phyloP scores from a whole-genome alignment of 2,797 vertebrate species.

The Florisuga fusca region DNA sequence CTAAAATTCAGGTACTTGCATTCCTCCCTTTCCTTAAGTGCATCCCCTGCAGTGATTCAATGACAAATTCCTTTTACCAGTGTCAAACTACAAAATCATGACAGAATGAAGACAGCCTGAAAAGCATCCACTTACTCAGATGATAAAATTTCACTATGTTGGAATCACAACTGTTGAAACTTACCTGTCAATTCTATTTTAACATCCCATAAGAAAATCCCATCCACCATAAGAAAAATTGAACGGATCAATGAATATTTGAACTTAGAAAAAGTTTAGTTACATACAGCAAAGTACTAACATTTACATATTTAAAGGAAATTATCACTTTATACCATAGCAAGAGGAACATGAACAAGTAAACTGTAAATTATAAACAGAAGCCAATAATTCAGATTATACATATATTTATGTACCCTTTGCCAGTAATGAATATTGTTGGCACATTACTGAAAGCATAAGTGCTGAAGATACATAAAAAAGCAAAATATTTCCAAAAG shows the following conservation, averaged over 20 bases:
- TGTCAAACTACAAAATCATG: too few species aligned
- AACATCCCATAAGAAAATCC: too few species aligned
- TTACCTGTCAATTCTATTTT: neutral
- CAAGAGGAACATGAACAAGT: neutral
- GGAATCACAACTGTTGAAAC: neutral
- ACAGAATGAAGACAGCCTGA: neutral
- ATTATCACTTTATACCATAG: neutral
- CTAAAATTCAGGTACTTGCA: too few species aligned
- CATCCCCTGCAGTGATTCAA: too few species aligned
- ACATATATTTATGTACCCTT: neutral
- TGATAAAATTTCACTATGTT: neutral
- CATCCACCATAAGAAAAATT: neutral
- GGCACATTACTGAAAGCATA: neutral
- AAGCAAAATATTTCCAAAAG: neutral
- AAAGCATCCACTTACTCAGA: neutral
- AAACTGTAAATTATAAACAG: neutral
- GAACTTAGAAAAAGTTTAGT: neutral
- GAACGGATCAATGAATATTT: neutral
- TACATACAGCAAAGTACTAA: neutral
- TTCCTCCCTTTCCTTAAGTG: too few species aligned
- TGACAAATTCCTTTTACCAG: too few species aligned
- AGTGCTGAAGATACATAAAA: neutral
- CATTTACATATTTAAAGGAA: neutral
- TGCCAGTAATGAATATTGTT: neutral
- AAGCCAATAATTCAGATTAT: neutral